phyloP scores from a whole-genome alignment of 2,797 vertebrate species.

The Danio tinwini region DNA sequence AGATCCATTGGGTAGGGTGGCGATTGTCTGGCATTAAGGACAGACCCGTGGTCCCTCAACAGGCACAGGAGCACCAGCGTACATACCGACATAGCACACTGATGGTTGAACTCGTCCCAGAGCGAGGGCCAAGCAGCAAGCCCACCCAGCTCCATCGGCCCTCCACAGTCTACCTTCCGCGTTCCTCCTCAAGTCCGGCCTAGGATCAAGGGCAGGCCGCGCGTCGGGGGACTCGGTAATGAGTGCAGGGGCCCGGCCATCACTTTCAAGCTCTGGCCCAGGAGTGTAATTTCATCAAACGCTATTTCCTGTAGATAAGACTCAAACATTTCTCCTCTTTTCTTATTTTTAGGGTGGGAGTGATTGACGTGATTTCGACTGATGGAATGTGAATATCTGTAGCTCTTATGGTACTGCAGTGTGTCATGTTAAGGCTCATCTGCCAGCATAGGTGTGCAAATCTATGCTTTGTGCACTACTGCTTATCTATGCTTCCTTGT shows the following conservation, averaged over 20 bases:
- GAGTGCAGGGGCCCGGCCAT: constrained; percentile 70
- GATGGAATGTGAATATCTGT: constrained; percentile 9
- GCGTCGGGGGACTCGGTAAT: constrained; percentile 77
- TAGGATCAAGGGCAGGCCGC: constrained; percentile 75
- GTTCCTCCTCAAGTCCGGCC: constrained; percentile 72
- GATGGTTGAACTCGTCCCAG: constrained; percentile 75
- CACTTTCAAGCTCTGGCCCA: constrained; percentile 77
- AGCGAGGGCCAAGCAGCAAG: constrained; percentile 71
- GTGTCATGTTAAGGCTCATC: neutral
- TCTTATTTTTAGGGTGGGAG: constrained; percentile 62
- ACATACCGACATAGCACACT: constrained; percentile 80
- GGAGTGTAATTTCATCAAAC: constrained; percentile 79
- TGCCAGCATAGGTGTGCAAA: neutral
- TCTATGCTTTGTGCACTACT: neutral
- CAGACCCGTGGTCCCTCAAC: constrained; percentile 59
- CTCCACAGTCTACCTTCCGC: constrained; percentile 74
- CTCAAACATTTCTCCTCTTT: constrained; percentile 72
- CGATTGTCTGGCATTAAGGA: constrained; percentile 24
- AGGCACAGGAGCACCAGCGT: constrained; percentile 58
- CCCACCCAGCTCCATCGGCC: constrained; percentile 76
- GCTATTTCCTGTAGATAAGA: constrained; percentile 84
- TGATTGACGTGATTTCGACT: constrained; percentile 45
- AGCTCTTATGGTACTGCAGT: neutral
- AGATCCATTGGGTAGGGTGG: constrained; percentile 55
- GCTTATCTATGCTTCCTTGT: constrained; percentile 13